These are phyloP conservation scores for Octodon degus DNA, from an alignment of 2,113 vertebrate genomes.

Conservation along the genomic window DNA sequence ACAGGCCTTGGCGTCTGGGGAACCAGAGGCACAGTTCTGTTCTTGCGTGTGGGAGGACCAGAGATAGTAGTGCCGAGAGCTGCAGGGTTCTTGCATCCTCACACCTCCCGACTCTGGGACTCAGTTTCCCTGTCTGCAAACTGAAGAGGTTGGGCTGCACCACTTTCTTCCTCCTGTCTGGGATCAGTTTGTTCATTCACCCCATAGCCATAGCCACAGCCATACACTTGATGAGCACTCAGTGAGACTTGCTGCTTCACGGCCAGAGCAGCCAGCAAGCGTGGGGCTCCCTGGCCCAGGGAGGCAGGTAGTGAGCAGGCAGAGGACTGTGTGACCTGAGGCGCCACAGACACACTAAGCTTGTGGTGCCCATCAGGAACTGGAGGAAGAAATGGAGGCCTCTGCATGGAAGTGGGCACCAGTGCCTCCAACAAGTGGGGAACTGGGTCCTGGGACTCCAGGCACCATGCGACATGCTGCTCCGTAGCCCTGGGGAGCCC, in stretches of 20 bases:
- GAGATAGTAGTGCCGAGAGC: fast-evolving
- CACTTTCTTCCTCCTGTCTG: background rate
- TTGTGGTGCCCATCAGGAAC: background rate
- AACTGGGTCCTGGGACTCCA: fast-evolving
- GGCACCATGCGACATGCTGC: background rate
- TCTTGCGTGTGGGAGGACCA: fast-evolving
- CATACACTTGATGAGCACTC: fast-evolving
- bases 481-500: background rate
- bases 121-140: background rate
- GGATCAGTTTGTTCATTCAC: background rate
- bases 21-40: fast-evolving
- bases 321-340: background rate
- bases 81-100: fast-evolving
- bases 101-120: background rate
- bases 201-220: fast-evolving
- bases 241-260: fast-evolving
- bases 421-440: background rate
- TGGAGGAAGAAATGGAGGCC: fast-evolving
- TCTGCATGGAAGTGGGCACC: fast-evolving
- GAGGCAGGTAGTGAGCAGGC: fast-evolving
- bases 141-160: background rate
- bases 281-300: fast-evolving
- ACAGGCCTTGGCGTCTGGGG: fast-evolving
- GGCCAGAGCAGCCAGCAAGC: background rate
- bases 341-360: background rate